Conservation (phyloP, 2,797 vertebrate species). For the Cynopterus sphinx region DNA sequence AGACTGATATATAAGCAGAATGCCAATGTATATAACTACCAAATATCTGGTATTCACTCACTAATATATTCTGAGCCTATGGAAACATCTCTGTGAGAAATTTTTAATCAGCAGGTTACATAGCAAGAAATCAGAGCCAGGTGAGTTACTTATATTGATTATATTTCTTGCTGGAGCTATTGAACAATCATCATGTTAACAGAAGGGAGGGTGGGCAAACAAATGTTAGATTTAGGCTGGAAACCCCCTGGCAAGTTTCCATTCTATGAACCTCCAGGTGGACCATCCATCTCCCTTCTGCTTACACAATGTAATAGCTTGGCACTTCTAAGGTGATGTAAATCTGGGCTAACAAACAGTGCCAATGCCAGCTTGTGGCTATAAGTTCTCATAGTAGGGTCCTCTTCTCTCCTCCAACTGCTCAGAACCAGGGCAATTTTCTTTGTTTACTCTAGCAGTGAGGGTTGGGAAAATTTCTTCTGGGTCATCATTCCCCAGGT, state of each 20-base stretch:
- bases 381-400: background rate
- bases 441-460: background rate
- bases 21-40: background rate
- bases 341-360: background rate
- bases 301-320: background rate
- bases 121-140: background rate
- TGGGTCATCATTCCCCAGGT: background rate
- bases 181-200: background rate
- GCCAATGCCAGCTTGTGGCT: background rate
- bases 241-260: background rate
- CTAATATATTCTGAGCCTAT: background rate
- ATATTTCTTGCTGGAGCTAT: background rate
- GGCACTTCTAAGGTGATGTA: background rate
- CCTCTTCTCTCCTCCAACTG: background rate
- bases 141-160: background rate
- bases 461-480: background rate
- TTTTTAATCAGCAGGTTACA: background rate
- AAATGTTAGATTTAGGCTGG: background rate
- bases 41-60: background rate
- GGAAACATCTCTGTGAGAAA: slow-evolving; percentile 14
- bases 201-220: background rate
- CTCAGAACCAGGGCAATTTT: background rate
- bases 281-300: background rate
- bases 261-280: background rate
- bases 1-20: background rate